These are phyloP conservation scores for Euzophera pinguis DNA, from an alignment of 2,888 invertebrate species.

Conservation along the genomic window DNA sequence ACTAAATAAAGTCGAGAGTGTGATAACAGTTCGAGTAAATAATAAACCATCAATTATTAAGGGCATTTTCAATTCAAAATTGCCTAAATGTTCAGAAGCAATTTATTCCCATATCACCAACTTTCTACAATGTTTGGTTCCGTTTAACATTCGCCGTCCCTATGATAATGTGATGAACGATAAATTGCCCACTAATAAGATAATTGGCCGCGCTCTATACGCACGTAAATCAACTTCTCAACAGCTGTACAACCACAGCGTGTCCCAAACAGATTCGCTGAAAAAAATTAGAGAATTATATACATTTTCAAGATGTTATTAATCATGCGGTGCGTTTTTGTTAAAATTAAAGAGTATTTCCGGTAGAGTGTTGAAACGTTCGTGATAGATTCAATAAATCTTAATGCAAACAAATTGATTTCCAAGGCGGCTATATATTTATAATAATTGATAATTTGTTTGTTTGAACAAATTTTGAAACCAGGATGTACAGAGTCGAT, in stretches of 20 bases:
- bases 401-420: background rate
- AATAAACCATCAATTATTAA: no score
- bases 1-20: no score
- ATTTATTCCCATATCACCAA: background rate
- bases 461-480: no score
- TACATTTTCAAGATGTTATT: background rate
- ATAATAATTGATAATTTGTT: no score
- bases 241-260: constrained; percentile 53
- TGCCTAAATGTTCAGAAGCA: no score
- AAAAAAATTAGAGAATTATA: constrained; percentile 1
- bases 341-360: constrained; percentile 1
- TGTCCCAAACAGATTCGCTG: constrained; percentile 30
- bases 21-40: no score
- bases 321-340: background rate
- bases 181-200: constrained; percentile 78
- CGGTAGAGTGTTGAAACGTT: constrained; percentile 2
- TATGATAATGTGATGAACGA: constrained; percentile 75
- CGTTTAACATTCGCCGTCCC: constrained; percentile 41
- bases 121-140: constrained; percentile 26
- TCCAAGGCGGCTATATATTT: background rate
- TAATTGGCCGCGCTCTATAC: constrained; percentile 72
- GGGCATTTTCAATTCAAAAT: no score
- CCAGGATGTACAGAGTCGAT: no score
- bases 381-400: background rate
- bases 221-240: constrained; percentile 75